Conservation (phyloP, 2,888 invertebrate genomes). For the Trissonchulus sp. region DNA sequence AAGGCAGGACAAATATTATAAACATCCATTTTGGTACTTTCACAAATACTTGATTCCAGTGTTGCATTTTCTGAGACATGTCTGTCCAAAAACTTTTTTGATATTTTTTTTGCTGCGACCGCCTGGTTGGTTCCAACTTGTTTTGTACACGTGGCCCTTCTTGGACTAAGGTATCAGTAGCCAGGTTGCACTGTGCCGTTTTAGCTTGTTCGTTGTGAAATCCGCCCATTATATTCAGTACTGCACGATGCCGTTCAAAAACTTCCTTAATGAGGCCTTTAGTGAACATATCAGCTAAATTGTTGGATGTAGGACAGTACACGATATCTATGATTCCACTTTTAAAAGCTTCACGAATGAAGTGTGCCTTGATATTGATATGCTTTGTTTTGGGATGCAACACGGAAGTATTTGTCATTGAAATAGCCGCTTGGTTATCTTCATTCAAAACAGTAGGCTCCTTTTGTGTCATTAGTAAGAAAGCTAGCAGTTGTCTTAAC, state of each 20-base stretch:
- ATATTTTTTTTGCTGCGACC: no score
- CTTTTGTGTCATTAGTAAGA: not conserved
- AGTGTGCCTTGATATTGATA: conserved; percentile 19
- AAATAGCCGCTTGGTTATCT: conserved; percentile 18
- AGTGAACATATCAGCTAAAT: conserved; percentile 11
- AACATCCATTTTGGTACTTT: no score
- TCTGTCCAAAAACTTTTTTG: no score
- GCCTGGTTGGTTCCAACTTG: no score
- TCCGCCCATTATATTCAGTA: not conserved
- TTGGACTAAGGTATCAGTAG: no score
- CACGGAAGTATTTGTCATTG: conserved; percentile 2
- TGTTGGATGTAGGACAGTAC: not conserved
- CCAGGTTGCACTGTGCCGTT: no score
- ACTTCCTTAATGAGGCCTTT: not conserved
- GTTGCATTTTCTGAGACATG: no score
- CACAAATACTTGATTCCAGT: no score
- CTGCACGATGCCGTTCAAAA: not conserved
- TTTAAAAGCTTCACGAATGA: not conserved
- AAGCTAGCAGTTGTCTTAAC: conserved; percentile 30
- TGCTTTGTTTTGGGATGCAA: conserved; percentile 11
- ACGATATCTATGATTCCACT: not conserved
- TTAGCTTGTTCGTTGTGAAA: no score
- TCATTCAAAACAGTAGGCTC: not conserved
- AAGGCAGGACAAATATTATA: no score
- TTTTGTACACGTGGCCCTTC: no score